Conservation (phyloP, 2,797 vertebrate genomes). For the Acipenser transmontanus region DNA sequence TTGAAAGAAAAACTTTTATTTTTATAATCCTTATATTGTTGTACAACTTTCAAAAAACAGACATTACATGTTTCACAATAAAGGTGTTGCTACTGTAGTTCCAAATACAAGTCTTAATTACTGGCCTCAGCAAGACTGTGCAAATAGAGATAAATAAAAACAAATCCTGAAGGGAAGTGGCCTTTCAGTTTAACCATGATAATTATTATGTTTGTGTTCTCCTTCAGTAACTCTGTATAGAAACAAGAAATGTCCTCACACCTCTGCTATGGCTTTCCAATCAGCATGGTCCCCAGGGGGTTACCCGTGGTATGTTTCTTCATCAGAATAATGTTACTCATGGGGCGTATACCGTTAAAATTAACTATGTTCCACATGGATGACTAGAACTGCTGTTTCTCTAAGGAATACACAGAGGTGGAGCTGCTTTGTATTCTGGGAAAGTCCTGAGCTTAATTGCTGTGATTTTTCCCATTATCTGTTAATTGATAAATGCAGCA, state of each 20-base stretch:
- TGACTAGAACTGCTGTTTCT: conserved; percentile 60
- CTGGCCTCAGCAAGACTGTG: neutral
- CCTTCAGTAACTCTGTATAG: conserved; percentile 45
- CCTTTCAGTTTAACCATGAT: conserved; percentile 32
- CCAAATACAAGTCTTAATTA: neutral
- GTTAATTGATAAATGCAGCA: conserved; percentile 93
- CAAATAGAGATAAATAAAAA: conserved; percentile 39
- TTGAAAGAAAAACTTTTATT: too few relatives aligned
- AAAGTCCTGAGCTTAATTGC: conserved; percentile 66
- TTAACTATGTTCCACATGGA: conserved; percentile 67
- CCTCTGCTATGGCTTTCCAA: conserved; percentile 54
- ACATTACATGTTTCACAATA: neutral
- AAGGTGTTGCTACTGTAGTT: neutral
- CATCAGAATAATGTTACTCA: conserved; percentile 61
- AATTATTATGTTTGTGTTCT: conserved; percentile 44
- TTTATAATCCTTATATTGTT: neutral
- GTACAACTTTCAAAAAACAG: conserved; percentile 3
- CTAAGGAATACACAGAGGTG: conserved; percentile 48
- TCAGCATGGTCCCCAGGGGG: conserved; percentile 52
- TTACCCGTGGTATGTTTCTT: conserved; percentile 59
- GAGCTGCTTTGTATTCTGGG: conserved; percentile 58
- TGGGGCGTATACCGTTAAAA: conserved; percentile 61
- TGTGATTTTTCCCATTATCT: conserved; percentile 89
- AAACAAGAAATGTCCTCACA: conserved; percentile 50
- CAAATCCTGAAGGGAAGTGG: conserved; percentile 35